A percentile compares a stretch with the other conserved stretches of the same genome.
phyloP scores from a whole-genome alignment of 2,113 vertebrate species.

The Malurus alboscapulatus region DNA sequence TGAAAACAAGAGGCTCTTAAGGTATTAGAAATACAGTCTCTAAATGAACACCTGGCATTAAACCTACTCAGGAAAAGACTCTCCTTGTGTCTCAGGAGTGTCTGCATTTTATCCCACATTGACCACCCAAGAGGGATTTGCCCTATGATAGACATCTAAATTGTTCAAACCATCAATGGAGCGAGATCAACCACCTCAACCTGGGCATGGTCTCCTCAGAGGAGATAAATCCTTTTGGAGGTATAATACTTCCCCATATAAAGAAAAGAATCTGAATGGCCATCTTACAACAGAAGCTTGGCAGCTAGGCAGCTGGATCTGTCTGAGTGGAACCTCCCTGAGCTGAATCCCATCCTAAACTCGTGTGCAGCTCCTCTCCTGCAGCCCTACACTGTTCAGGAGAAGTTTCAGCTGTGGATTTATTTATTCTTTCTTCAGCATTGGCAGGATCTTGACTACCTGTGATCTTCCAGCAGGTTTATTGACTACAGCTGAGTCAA shows the following conservation, averaged over 20 bases:
- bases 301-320: background rate
- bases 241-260: background rate
- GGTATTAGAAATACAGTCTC: background rate
- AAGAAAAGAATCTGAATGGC: background rate
- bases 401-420: background rate
- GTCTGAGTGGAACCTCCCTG: background rate
- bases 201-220: background rate
- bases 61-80: background rate
- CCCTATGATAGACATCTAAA: background rate
- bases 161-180: background rate
- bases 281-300: background rate
- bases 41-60: background rate
- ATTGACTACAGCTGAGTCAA: background rate
- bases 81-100: fast-evolving
- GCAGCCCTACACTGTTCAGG: background rate
- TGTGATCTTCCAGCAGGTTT: background rate
- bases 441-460: background rate
- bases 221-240: background rate
- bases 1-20: background rate
- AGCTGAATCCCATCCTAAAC: background rate
- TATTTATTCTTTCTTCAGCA: background rate
- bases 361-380: background rate
- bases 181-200: background rate
- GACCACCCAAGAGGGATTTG: background rate
- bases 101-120: background rate